Base-by-base conservation (phyloP, 2,113 vertebrate genomes). In the Dinomys branickii region DNA sequence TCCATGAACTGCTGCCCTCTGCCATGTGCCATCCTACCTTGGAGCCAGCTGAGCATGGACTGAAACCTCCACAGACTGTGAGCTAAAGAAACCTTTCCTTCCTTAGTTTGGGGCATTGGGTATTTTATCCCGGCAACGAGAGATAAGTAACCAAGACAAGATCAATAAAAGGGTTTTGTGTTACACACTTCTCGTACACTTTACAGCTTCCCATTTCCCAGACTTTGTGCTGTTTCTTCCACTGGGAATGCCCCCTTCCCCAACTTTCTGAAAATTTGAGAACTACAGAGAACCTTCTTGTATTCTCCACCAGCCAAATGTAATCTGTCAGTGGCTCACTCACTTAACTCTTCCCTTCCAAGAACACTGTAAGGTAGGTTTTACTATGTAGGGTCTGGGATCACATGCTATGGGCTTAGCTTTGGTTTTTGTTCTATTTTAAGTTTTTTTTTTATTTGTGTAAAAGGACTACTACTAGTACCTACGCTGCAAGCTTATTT, bases 361-460 rank as follows among this genome's bases (percentile, higher is more conserved):
- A 95, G 71, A 80, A 73, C 58, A 58, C 19, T 50, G 24, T 22
- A 78, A 30, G 73, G 77, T 88, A 35, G 52, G 47, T 95, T 92
- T 90, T 67, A 95, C 88, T 94, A 96, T 71, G 35, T 59, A 26
- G 16, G 9, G 85, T 90, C 71, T 95, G 30, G 33, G 85, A 38
- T 12, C 47, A 92, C 28, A 67, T 5, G 54, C 17, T 69, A 69
- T 69, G 67, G 67, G 35, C 73, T 94, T 93, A 91, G 84, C 67
- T 93, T 85, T 58, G 75, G 44, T 80, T 58, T 84, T 73, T 44
- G 26, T 73, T 52, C 28, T 41, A 50, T 35, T 91, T 82, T 47
- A 19, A 81, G 67, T 91, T 85, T 91, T n/a, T 91, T 85, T 91
- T n/a, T 90, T 9, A 91, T 93, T 17, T 93, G 71, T 75, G 35